Evolutionary conservation across 1,140 invertebrate genomes (phyloP), one percentile per base, ranked within the genome.

Genomic region (Tyrophagus putrescentiae): DNA sequence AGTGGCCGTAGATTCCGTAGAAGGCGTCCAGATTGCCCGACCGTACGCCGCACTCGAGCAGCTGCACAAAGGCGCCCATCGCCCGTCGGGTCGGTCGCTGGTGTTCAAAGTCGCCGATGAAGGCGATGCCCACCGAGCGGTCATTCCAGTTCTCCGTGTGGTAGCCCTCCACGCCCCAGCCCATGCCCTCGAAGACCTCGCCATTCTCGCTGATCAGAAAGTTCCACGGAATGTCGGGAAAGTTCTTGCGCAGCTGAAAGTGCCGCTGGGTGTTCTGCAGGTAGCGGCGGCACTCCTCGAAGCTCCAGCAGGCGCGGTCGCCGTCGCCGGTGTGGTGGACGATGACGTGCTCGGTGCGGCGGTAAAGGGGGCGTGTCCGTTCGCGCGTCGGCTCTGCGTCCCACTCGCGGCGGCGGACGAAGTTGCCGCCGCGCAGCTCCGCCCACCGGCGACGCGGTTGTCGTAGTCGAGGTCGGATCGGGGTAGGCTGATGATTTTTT

Each of bases 111-210:
- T 61, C 32, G 11, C 66, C 66, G 28, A 67, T 64, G 36, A 67
- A 64, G 11, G 66, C 65, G 29, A 67, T 61, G 6, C 64, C 65
- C 4, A 67, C 6, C 7, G 65, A 65, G 4, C 52, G 48, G n/a
- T 32, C 23, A 25, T 65, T 63, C 33, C 57, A 64, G 11, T 62
- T 63, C n/a, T 65, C 33, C 3, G 61, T 64, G 23, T 65, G 62
- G 29, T 57, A 42, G 0, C 64, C 66, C 44, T 50, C 11, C 7
- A 31, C 16, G 6, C 6, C 63, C 65, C 65, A 67, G 4, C 65
- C 65, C 2, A 53, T 21, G 4, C 65, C 65, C 60, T 64, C 64
- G 44, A 62, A 66, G 11, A 64, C 60, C 36, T 61, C 61, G 28
- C 62, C 62, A 21, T 64, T 60, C n/a, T 54, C 28, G 25, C 39